Conservation (phyloP, 2,113 vertebrate species). For the Chionomys nivalis region DNA sequence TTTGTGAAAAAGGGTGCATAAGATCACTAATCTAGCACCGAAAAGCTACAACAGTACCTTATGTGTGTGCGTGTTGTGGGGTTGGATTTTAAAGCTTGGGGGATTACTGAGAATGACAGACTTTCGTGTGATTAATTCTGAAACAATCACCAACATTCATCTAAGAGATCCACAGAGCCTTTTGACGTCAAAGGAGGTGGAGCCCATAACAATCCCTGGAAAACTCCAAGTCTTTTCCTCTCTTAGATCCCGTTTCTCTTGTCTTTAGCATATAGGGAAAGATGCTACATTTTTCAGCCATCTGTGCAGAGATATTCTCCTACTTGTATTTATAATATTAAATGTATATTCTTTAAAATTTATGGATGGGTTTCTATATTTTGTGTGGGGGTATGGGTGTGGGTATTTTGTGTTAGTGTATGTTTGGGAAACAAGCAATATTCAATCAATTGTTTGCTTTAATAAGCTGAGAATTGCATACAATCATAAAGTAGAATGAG, state of each 20-base stretch:
- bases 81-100: neutral
- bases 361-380: neutral
- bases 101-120: neutral
- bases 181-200: neutral
- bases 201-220: too few relatives aligned
- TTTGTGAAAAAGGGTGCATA: neutral
- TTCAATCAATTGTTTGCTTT: neutral
- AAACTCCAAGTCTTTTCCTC: too few relatives aligned
- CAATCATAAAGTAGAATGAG: neutral
- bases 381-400: neutral
- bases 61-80: neutral
- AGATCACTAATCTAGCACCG: neutral
- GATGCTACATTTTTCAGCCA: neutral
- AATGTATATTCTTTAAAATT: neutral
- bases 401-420: neutral
- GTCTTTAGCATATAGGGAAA: neutral
- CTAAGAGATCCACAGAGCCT: neutral
- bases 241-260: neutral
- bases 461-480: constrained; percentile 12
- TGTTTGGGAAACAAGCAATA: neutral
- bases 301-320: neutral
- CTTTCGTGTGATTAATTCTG: neutral
- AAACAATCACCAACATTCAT: neutral
- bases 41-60: neutral
- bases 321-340: constrained; percentile 21